Conservation (phyloP, 92 coral and sea anemone species). For the Palythoa heliodiscus region DNA sequence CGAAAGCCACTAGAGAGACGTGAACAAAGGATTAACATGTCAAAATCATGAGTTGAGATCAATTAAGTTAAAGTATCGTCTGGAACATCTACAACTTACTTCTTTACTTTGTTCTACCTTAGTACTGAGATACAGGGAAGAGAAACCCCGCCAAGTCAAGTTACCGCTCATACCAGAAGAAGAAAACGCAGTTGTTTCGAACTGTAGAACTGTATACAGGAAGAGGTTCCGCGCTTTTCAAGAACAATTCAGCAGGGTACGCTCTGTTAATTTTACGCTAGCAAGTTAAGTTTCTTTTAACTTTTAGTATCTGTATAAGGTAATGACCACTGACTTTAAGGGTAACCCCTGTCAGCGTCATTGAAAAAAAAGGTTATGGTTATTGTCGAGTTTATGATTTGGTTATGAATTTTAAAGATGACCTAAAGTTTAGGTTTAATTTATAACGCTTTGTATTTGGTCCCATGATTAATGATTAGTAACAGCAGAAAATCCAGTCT, state of each 20-base stretch:
- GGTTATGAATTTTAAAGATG: neutral
- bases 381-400: neutral
- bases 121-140: conserved; percentile 76
- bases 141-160: conserved; percentile 50
- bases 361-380: neutral
- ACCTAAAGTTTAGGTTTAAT: too few relatives aligned
- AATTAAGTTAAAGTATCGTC: too few relatives aligned
- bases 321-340: neutral
- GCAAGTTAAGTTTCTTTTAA: neutral
- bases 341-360: neutral
- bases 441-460: too few relatives aligned
- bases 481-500: too few relatives aligned
- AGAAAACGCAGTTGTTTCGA: conserved; percentile 52
- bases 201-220: conserved; percentile 60
- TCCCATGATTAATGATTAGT: too few relatives aligned
- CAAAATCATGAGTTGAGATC: too few relatives aligned
- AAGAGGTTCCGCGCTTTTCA: conserved; percentile 55
- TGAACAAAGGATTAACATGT: neutral
- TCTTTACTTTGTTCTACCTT: neutral
- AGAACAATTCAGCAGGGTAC: conserved; percentile 67
- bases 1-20: neutral
- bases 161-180: conserved; percentile 61
- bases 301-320: neutral
- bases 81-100: too few relatives aligned
- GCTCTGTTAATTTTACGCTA: neutral